A percentile compares a stretch with the other conserved stretches of the same genome.
Conservation (phyloP, 2,797 vertebrate species). For the Okamejei kenojei region DNA sequence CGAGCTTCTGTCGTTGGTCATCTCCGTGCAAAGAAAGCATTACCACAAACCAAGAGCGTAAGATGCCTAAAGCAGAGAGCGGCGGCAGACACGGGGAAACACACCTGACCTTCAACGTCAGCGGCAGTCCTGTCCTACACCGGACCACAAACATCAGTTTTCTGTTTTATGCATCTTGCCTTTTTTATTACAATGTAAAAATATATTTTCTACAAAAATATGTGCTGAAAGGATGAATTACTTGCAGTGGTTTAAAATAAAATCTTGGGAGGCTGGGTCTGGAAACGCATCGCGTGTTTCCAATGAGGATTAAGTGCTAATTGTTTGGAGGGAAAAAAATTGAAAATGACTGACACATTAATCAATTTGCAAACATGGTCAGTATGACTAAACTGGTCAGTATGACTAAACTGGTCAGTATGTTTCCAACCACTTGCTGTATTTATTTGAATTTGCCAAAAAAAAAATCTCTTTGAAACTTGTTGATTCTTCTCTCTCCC, state of each 20-base stretch:
- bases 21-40: constrained; percentile 65
- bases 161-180: constrained; percentile 96
- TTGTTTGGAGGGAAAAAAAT: constrained; percentile 41
- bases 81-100: constrained; percentile 37
- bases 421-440: constrained; percentile 60
- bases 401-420: constrained; percentile 51
- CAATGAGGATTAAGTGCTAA: constrained; percentile 62
- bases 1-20: constrained; percentile 66
- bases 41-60: constrained; percentile 62
- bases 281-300: constrained; percentile 52
- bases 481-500: neutral
- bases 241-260: constrained; percentile 63
- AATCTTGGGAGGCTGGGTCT: neutral
- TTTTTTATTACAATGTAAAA: constrained; percentile 94
- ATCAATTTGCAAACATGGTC: constrained; percentile 43
- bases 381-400: constrained; percentile 50
- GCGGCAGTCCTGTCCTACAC: constrained; percentile 64
- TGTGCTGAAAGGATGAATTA: constrained; percentile 73
- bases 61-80: constrained; percentile 85
- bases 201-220: constrained; percentile 85
- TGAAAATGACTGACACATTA: constrained; percentile 50
- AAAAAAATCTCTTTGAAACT: constrained; percentile 2
- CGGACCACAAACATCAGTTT: constrained; percentile 66
- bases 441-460: constrained; percentile 57
- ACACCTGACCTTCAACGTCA: constrained; percentile 59